phyloP scores from a whole-genome alignment of 2,113 vertebrate species.

The Gymnogyps californianus region DNA sequence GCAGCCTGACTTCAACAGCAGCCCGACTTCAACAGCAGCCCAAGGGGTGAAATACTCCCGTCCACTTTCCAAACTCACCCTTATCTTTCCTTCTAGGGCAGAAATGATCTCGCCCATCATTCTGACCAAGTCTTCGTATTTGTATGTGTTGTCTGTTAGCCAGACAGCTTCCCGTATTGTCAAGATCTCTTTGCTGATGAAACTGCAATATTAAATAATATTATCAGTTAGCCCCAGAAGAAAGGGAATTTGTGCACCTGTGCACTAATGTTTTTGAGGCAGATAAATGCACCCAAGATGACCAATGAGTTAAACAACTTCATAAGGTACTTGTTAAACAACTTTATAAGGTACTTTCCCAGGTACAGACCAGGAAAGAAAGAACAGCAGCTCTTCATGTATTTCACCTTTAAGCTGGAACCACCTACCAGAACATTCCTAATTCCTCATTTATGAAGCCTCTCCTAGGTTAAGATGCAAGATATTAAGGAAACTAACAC shows the following conservation, averaged over 20 bases:
- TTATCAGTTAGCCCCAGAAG: not conserved
- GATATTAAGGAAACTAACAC: not conserved
- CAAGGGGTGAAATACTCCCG: not conserved
- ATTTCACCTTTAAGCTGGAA: not conserved
- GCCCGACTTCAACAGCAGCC: not conserved
- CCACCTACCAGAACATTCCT: not conserved
- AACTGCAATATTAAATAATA: constrained; percentile 48
- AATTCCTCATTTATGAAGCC: not conserved
- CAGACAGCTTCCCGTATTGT: constrained; percentile 96
- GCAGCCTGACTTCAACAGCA: not conserved
- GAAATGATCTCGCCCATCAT: constrained; percentile 98
- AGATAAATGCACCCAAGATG: not conserved
- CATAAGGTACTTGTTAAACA: not conserved
- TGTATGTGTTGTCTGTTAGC: constrained; percentile 98
- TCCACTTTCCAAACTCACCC: not conserved
- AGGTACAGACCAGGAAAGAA: not conserved
- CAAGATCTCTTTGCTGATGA: constrained; percentile 94
- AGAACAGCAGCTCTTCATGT: not conserved
- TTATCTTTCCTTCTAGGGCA: constrained; percentile 89
- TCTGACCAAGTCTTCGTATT: constrained; percentile 95
- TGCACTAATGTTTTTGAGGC: not conserved
- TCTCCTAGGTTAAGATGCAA: not conserved
- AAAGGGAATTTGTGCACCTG: not conserved
- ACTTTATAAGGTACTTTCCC: not conserved
- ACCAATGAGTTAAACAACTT: not conserved